Evolutionary conservation across 2,113 vertebrate species (phyloP), one percentile per base, ranked within the genome.

Genomic region (Melanotaenia duboulayi): DNA sequence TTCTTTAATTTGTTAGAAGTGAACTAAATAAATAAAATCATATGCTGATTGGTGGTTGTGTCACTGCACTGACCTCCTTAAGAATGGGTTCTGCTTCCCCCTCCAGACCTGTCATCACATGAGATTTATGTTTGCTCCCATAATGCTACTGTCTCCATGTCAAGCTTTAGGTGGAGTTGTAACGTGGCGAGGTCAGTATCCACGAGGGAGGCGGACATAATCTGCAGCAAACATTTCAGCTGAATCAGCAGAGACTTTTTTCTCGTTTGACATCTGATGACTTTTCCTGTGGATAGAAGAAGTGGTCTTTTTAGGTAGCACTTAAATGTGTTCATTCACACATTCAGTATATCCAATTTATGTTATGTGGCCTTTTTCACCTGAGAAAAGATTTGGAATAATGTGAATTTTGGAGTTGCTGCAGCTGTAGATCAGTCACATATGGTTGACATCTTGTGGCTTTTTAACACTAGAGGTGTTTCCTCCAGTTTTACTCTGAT

Each of bases 161-260:
- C n/a, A 76, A 79, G 57, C 69, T 49, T 2, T 39, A 24, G 35
- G 51, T 44, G 20, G 62, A 60, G 56, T 62, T 75, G 61, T 73
- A 71, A 71, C 79, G 75, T 55, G 63, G 80, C 16, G 28, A 65
- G 78, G 82, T 83, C 75, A 75, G 79, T 70, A 85, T 86, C 71
- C 76, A 84, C 49, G 46, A 20, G 56, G 4, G 20, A 71, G 62
- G 60, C 48, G 0, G 32, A 62, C 58, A 62, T 65, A 51, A 82
- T 75, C 1, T 24, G 23, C 55, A 57, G 40, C 52, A 68, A 39
- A 42, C 25, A 24, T 60, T 70, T 82, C 48, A 40, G 65, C 80
- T 83, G 80, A 81, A 58, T 87, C 71, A 79, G 81, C 81, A 77
- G 48, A 58, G 24, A 25, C 40, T 13, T 67, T 59, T 58, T 59